phyloP scores from a whole-genome alignment of 2,113 vertebrate genomes.

The Pteronura brasiliensis region DNA sequence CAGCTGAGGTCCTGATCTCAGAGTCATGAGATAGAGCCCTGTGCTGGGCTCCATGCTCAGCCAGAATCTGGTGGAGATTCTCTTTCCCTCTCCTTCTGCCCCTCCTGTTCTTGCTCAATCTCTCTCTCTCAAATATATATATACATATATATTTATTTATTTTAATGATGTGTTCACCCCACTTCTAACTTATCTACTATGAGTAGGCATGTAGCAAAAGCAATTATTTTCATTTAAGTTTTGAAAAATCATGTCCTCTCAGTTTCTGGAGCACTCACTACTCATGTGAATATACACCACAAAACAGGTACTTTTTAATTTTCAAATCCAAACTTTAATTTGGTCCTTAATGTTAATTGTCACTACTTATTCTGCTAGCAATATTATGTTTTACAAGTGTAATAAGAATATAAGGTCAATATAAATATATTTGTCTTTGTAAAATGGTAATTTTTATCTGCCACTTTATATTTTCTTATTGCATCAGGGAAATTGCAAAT shows the following conservation, averaged over 20 bases:
- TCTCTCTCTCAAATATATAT: neutral
- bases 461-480: neutral
- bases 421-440: neutral
- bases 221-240: neutral
- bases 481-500: neutral
- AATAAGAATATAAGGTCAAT: neutral
- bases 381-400: neutral
- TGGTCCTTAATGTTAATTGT: neutral
- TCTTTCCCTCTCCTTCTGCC: neutral
- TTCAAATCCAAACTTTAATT: neutral
- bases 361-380: neutral
- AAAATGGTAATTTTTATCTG: neutral
- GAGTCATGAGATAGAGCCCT: neutral
- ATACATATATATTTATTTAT: too few relatives aligned
- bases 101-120: neutral
- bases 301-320: neutral
- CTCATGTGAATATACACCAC: neutral
- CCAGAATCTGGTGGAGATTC: neutral
- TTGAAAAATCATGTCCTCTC: neutral
- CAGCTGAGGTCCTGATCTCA: neutral
- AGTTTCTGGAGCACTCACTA: neutral
- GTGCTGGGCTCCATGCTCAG: neutral
- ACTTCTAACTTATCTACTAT: neutral
- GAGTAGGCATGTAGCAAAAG: neutral
- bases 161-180: neutral